Evolutionary conservation across 2,797 vertebrate genomes (phyloP).

Genomic region (Ptychobarbus kaznakovi): DNA sequence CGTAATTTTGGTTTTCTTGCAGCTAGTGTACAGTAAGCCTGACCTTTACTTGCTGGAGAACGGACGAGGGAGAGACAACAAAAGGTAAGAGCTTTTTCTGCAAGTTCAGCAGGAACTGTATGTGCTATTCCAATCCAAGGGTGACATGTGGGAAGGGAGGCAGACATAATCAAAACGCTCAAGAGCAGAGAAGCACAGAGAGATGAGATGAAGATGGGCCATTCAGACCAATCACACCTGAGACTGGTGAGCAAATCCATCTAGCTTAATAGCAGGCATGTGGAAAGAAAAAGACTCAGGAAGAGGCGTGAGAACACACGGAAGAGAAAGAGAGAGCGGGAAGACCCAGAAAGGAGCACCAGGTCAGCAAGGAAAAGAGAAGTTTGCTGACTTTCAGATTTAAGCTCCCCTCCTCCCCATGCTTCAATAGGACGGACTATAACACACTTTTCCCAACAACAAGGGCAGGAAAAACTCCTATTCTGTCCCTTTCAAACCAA

Average conservation of each 20-base stretch:
- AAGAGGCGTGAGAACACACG: conserved; percentile 23
- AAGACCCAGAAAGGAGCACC: conserved; percentile 52
- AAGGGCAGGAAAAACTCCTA: background rate
- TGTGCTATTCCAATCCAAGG: conserved; percentile 56
- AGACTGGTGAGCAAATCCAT: conserved; percentile 45
- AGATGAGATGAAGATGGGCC: conserved; percentile 44
- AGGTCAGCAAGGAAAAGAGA: conserved; percentile 64
- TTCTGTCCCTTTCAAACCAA: background rate
- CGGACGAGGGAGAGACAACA: conserved; percentile 41
- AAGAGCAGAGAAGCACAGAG: conserved; percentile 40
- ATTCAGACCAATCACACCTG: conserved; percentile 37
- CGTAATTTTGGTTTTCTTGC: conserved; percentile 30
- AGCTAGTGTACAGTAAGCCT: conserved; percentile 38
- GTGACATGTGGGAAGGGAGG: conserved; percentile 32
- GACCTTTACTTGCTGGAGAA: conserved; percentile 50
- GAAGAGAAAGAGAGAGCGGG: conserved; percentile 16
- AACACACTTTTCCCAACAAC: conserved; percentile 24
- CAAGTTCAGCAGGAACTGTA: conserved; percentile 62
- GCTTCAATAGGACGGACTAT: conserved; percentile 52
- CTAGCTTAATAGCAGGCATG: conserved; percentile 38
- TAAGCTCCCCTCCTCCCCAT: conserved; percentile 23
- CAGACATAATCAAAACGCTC: conserved; percentile 49
- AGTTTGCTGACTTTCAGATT: conserved; percentile 60
- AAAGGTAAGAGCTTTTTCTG: conserved; percentile 50
- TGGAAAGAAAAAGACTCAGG: conserved; percentile 39